Percentiles rank a stretch among this genome's conserved stretches.
Evolutionary conservation across 2,888 invertebrate species (phyloP).

Genomic region (Euplexia lucipara): DNA sequence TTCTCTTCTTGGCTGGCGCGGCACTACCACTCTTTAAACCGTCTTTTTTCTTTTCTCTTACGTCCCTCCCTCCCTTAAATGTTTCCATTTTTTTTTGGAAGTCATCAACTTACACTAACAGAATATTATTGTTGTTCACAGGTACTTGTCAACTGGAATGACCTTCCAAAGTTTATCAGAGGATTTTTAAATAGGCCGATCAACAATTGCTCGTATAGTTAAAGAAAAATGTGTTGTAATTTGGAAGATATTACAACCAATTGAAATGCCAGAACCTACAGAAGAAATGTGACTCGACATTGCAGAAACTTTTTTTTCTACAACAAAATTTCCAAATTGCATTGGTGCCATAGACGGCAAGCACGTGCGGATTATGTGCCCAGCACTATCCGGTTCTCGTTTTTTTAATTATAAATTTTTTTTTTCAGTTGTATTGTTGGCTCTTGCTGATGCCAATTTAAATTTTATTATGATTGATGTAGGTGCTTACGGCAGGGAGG

Average conservation of each 20-base stretch:
- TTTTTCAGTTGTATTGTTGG: constrained; percentile 48
- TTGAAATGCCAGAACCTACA: constrained; percentile 53
- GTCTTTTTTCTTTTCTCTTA: constrained; percentile 33
- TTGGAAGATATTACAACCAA: constrained; percentile 41
- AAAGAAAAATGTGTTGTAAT: constrained; percentile 39
- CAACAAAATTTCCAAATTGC: constrained; percentile 61
- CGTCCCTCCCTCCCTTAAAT: constrained; percentile 30
- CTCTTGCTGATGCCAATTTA: constrained; percentile 44
- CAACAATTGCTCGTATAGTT: constrained; percentile 39
- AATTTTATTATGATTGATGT: constrained; percentile 46
- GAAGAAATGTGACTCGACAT: constrained; percentile 60
- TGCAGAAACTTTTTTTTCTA: constrained; percentile 30
- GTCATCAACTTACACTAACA: constrained; percentile 35
- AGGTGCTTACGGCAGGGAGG: constrained; percentile 43
- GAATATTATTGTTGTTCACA: constrained; percentile 31
- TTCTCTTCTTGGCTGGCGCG: constrained; percentile 50
- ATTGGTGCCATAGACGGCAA: constrained; percentile 61
- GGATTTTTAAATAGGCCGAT: constrained; percentile 37
- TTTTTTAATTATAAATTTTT: constrained; percentile 58
- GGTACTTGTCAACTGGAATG: constrained; percentile 33
- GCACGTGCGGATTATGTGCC: constrained; percentile 58
- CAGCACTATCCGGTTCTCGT: constrained; percentile 60
- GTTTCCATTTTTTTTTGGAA: constrained; percentile 34
- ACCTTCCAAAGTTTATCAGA: constrained; percentile 35
- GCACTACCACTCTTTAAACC: constrained; percentile 40